phyloP scores from a whole-genome alignment of 2,797 vertebrate genomes.

The Periparus ater region DNA sequence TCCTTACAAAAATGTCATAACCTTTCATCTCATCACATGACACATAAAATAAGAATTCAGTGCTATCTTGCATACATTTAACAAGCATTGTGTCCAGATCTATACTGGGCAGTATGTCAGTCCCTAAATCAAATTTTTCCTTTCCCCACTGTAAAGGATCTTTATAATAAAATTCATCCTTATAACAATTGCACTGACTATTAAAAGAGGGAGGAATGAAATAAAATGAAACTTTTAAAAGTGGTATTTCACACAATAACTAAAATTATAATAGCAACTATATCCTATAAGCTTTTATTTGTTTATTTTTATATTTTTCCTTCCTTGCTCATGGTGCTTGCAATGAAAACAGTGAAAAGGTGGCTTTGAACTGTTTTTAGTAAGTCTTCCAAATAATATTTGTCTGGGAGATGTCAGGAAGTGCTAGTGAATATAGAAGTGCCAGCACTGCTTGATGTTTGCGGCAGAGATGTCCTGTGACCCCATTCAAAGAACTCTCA shows the following conservation, averaged over 20 bases:
- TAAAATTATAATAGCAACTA: not conserved
- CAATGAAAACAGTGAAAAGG: not conserved
- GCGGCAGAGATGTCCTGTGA: not conserved
- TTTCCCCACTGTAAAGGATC: not conserved
- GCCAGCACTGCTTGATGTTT: not conserved
- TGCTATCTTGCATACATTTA: not conserved
- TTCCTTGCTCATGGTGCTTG: not conserved
- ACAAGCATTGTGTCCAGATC: not conserved
- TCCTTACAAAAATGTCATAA: constrained; percentile 10
- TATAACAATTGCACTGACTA: not conserved
- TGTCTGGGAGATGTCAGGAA: not conserved
- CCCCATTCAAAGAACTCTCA: not conserved
- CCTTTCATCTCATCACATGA: not conserved
- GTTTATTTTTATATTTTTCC: not conserved
- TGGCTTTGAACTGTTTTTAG: not conserved
- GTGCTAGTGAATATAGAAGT: not conserved
- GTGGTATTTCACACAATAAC: not conserved
- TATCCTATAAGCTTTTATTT: not conserved
- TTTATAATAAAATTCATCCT: not conserved
- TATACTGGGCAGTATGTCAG: not conserved
- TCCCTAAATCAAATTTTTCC: not conserved
- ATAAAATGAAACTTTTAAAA: not conserved
- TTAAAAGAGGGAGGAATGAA: not conserved
- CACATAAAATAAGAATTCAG: not conserved
- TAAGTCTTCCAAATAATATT: not conserved